Evolutionary conservation across 1,140 invertebrate species (phyloP), one percentile per base, ranked within the genome.

Genomic region (Centruroides vittatus): DNA sequence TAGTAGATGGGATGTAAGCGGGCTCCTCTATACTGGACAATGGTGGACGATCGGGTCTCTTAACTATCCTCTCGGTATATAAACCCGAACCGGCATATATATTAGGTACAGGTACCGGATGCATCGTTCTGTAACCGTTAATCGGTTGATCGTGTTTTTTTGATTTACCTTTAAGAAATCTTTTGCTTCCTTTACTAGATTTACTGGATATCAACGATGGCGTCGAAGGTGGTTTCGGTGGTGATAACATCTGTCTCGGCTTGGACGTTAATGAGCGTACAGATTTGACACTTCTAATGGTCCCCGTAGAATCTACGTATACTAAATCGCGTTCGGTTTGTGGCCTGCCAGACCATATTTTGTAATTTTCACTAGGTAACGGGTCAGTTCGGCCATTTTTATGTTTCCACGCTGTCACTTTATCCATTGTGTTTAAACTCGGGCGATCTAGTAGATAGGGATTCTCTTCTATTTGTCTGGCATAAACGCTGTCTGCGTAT

Each of bases 401-500:
- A 4, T 58, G 58, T 0, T 63, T 57, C 68, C 68, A 72, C 12
- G 67, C 68, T 51, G 70, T 68, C 0, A 72, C 66, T 52, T 70
- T 70, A 10, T 72, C 69, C 13, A 73, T 34, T 10, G 60, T 62
- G 49, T 66, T 65, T 11, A 68, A 51, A 23, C 41, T 41, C 41
- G 41, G 41, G 5, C 41, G 41, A 41, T 41, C 41, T 41, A 41
- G 41, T 41, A 41, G 3, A 41, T 41, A 41, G 5, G 41, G 41
- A 41, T 41, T 41, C 8, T 41, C 41, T 41, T 76, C 76, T 59
- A 78, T 66, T 58, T 76, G 75, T 69, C 86, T 88, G 35, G 88
- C 91, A 71, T 93, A 93, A 60, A 88, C 89, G 64, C 88, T 91
- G 74, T 94, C 91, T 0, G 91, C 91, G 73, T 93, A 94, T 34